Evolutionary conservation across 2,888 invertebrate genomes (phyloP), one percentile per base, ranked within the genome.

Genomic region (Diarsia mendica): DNA sequence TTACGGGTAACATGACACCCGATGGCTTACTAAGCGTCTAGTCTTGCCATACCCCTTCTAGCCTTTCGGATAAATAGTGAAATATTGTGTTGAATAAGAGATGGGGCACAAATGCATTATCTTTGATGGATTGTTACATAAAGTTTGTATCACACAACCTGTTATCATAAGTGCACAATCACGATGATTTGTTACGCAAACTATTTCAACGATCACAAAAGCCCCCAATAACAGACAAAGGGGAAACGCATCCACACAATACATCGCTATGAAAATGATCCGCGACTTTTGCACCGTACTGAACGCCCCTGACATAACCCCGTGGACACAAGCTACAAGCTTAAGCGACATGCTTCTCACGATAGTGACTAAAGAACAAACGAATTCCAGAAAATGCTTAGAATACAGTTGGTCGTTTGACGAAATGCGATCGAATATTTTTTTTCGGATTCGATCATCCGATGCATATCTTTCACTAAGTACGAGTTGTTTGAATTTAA

Each of bases 231-330:
- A 71, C 46, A 77, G 71, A 83, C 72, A 85, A 77, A 82, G 66
- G 82, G 82, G 85, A 69, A 80, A 53, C 69, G 71, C 73, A 74
- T 82, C n/a, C 44, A 66, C 55, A 74, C 46, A 82, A 82, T 83
- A 83, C 67, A 85, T 85, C 83, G 79, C 74, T 74, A 64, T 60
- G 83, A 73, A 74, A 85, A 87, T 74, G 83, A 75, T 74, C 44
- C 70, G 75, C 77, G 74, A 73, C 64, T 81, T 87, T 79, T 83
- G 82, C 76, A 81, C 83, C 51, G 55, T 55, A 63, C 39, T 83
- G 78, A 39, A 74, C 66, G 77, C 71, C 77, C 85, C 63, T n/a
- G 51, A 13, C 39, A 63, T 44, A 46, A 63, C 8, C 63, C 15
- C 63, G 23, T 39, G 44, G 44, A 11, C 44, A 44, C 44, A 1